Conservation (phyloP, 1,140 invertebrate species). For the Drosophila melanogaster region Release_6_plus_ISO1_MT NT_037436.4:17563501-17564000, state of each 20-base stretch:
- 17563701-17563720: constrained; percentile 66
- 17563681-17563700: constrained; percentile 22
- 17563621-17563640: constrained; percentile 15
- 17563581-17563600: background rate
- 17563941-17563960: constrained; percentile 85
- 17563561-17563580: background rate
- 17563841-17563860: constrained; percentile 19
- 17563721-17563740: constrained; percentile 40
- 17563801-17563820: constrained; percentile 1
- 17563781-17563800: constrained; percentile 8
- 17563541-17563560: constrained; percentile 5
- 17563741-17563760: constrained; percentile 28
- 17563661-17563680: constrained; percentile 39
- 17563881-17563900: constrained; percentile 40
- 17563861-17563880: constrained; percentile 69
- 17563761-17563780: constrained; percentile 36
- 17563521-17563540: constrained; percentile 3
- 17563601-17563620: background rate
- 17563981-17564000: constrained; percentile 49
- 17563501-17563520: constrained; percentile 29
- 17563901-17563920: constrained; percentile 67
- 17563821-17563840: constrained; percentile 13
- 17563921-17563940: constrained; percentile 85
- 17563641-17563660: constrained; percentile 80
- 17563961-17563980: constrained; percentile 84